Evolutionary conservation across 2,113 vertebrate species (phyloP).

Genomic region (Poeciliopsis turrubarensis): DNA sequence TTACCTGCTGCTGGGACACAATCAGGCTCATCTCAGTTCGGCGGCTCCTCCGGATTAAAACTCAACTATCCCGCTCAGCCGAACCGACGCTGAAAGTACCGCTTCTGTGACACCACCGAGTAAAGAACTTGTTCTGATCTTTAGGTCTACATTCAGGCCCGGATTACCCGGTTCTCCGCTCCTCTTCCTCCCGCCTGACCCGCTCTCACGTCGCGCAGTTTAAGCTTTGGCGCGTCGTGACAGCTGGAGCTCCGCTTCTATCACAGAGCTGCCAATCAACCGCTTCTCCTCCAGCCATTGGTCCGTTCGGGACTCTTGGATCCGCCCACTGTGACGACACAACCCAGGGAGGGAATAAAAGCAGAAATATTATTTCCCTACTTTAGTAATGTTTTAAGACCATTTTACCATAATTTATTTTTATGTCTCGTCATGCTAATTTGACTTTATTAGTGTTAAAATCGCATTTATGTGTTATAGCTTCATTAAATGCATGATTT

Average conservation of each 20-base stretch:
- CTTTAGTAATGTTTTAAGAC: no score
- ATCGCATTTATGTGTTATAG: no score
- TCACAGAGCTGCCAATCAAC: conserved; percentile 56
- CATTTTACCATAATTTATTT: no score
- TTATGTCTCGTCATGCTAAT: no score
- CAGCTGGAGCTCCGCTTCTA: conserved; percentile 49
- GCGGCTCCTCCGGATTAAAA: conserved; percentile 2
- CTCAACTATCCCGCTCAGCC: conserved; percentile 1
- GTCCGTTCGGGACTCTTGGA: neutral
- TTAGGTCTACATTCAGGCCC: conserved; percentile 25
- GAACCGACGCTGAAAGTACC: neutral
- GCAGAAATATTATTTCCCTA: no score
- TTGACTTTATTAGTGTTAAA: no score
- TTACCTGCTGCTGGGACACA: conserved; percentile 72
- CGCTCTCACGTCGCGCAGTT: conserved; percentile 44
- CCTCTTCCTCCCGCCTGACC: conserved; percentile 76
- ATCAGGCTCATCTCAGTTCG: conserved; percentile 75
- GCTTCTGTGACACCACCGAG: neutral
- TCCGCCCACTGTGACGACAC: conserved; percentile 34
- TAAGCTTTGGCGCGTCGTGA: conserved; percentile 79
- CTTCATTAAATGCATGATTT: no score
- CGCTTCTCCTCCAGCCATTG: conserved; percentile 58
- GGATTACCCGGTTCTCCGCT: neutral
- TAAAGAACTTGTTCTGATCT: neutral
- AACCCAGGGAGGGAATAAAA: neutral